A percentile compares a stretch with the other conserved stretches of the same genome.
Conservation (phyloP, 2,113 vertebrate genomes). For the Lophochroa leadbeateri region DNA sequence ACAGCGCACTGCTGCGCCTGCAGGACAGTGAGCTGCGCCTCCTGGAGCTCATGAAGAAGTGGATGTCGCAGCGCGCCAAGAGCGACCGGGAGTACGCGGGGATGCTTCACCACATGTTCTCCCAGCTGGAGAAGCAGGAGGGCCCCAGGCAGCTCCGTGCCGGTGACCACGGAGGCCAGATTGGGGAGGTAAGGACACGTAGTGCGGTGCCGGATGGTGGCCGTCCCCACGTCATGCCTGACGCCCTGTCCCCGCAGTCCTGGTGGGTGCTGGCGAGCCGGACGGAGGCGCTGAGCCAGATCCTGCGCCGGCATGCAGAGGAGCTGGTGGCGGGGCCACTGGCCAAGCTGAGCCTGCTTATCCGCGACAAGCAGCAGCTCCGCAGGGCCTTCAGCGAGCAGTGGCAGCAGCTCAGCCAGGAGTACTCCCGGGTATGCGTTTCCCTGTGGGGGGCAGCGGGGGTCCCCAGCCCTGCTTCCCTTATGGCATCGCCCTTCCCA, state of each 20-base stretch:
- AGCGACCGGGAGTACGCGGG: conserved; percentile 90
- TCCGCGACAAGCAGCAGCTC: conserved; percentile 93
- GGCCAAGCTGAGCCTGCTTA: conserved; percentile 89
- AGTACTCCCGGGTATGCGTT: conserved; percentile 80
- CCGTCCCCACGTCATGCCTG: fast-evolving
- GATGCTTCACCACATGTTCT: conserved; percentile 89
- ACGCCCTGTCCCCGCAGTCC: conserved; percentile 67
- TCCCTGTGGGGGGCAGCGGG: not conserved
- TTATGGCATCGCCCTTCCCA: not conserved
- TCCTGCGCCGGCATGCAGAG: conserved; percentile 86
- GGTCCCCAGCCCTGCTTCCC: fast-evolving
- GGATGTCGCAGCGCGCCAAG: conserved; percentile 92
- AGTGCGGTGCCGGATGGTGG: fast-evolving
- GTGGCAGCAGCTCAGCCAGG: conserved; percentile 89
- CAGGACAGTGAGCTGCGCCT: conserved; percentile 92
- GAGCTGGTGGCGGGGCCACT: conserved; percentile 87
- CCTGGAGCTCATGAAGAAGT: conserved; percentile 94
- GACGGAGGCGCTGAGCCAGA: conserved; percentile 87
- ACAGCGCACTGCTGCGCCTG: conserved; percentile 83
- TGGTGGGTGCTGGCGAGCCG: conserved; percentile 87
- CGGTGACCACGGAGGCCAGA: conserved; percentile 70
- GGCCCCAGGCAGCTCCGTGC: conserved; percentile 65
- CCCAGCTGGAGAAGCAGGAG: conserved; percentile 83
- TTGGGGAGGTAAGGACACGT: not conserved
- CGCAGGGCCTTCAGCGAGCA: conserved; percentile 86